Base-by-base conservation (phyloP, 2,888 invertebrate genomes). In the Spodoptera littoralis region DNA sequence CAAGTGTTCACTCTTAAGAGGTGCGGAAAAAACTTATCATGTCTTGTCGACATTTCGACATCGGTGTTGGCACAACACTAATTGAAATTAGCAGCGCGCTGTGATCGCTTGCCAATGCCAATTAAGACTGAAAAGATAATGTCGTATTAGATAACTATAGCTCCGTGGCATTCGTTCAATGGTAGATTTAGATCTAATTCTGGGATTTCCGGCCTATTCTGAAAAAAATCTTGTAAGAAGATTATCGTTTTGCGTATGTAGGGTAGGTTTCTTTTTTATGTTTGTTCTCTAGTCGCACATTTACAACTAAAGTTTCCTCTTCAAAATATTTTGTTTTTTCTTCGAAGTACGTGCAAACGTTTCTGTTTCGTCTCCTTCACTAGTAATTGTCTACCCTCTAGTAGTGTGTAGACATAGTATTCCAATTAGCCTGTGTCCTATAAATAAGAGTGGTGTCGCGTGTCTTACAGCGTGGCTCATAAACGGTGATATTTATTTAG, bases 401-500 rank as follows among this genome's bases (percentile, higher is more conserved):
- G 36, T 36, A 36, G 36, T 36, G 6, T 30, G 36, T 9, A 36
- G 36, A 2, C 36, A 36, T 36, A 27, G 27, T 41, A 27, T n/a
- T 41, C 59, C 68, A 71, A 76, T 78, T 74, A 77, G 47, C 49
- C 24, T 46, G 52, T 30, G 46, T 59, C 9, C 70, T 71, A 79
- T 79, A 79, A 79, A 79, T 79, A 79, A 77, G 52, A 24, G 41
- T 42, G 44, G 57, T 57, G 77, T 79, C 77, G 69, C 79, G 77
- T 79, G 79, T 80, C 78, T 78, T 70, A 69, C 55, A 68, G 69
- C 68, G 65, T 68, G 64, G 62, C 73, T 81, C 77, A 80, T 88
- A 87, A 88, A 88, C 81, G 82, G 82, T 85, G 87, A 90, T 90
- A 90, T 85, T 85, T 85, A 81, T 92, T 91, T 92, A 90, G 91